Evolutionary conservation across 37 sponge, comb jelly and placozoan genomes (phyloP).

Genomic region (Hormiphora californensis): DNA sequence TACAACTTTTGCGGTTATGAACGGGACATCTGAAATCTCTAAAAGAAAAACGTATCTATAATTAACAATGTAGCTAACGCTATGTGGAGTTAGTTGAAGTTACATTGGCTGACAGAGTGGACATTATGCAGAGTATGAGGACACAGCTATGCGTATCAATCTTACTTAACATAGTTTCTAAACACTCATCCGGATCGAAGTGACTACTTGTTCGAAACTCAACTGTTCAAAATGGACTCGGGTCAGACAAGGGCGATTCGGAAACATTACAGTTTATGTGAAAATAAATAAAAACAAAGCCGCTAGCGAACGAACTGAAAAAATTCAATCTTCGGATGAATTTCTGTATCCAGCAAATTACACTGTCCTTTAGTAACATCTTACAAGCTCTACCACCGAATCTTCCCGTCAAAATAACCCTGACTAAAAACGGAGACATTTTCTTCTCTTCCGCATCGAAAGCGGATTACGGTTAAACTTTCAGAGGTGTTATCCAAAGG

Average conservation of each 20-base stretch:
- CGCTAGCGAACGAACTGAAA: neutral
- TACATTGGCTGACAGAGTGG: neutral
- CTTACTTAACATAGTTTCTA: neutral
- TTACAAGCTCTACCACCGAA: neutral
- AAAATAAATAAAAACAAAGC: neutral
- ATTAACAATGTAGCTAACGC: neutral
- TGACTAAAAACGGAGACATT: neutral
- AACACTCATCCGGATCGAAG: neutral
- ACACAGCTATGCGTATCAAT: constrained; percentile 21
- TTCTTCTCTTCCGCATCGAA: neutral
- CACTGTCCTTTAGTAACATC: neutral
- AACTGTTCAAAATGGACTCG: neutral
- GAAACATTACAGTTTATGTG: neutral
- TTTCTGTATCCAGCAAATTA: neutral
- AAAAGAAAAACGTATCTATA: neutral
- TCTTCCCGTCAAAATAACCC: neutral
- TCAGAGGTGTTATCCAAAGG: neutral
- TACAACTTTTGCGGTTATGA: neutral
- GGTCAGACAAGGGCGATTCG: neutral
- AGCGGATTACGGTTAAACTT: neutral
- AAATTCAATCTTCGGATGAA: neutral
- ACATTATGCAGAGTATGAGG: constrained; percentile 1
- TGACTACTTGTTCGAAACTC: neutral
- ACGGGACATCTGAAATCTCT: neutral
- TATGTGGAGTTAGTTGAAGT: neutral